Conservation (phyloP, 2,888 invertebrate species). For the Mantis religiosa region DNA sequence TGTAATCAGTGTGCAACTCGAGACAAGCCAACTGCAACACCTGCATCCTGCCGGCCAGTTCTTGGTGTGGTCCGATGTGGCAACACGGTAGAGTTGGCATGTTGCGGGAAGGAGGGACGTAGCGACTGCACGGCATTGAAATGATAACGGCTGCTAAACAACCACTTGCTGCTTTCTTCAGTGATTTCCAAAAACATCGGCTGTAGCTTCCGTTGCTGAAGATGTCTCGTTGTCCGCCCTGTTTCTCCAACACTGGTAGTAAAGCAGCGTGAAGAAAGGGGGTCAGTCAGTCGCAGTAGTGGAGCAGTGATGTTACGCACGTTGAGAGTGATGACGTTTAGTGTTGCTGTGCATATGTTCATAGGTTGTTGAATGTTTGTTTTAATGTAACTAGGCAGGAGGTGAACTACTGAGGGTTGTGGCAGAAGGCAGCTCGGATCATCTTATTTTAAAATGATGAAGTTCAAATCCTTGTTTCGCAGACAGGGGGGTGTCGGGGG, state of each 20-base stretch:
- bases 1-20: neutral
- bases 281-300: neutral
- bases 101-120: neutral
- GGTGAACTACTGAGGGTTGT: neutral
- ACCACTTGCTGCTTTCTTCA: neutral
- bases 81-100: neutral
- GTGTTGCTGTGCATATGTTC: neutral
- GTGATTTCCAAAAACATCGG: neutral
- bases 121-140: neutral
- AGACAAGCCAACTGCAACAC: neutral
- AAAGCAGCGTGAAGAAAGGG: neutral
- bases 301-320: neutral
- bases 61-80: neutral
- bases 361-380: neutral
- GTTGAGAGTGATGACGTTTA: neutral
- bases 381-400: neutral
- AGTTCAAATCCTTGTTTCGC: constrained; percentile 87
- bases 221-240: neutral
- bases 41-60: neutral
- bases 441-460: constrained; percentile 61
- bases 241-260: neutral
- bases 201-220: neutral
- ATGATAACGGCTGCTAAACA: neutral
- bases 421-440: neutral
- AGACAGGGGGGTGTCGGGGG: constrained; percentile 45